Base-by-base conservation (phyloP, 2,888 invertebrate genomes). In the Cremastinae sp. region DNA sequence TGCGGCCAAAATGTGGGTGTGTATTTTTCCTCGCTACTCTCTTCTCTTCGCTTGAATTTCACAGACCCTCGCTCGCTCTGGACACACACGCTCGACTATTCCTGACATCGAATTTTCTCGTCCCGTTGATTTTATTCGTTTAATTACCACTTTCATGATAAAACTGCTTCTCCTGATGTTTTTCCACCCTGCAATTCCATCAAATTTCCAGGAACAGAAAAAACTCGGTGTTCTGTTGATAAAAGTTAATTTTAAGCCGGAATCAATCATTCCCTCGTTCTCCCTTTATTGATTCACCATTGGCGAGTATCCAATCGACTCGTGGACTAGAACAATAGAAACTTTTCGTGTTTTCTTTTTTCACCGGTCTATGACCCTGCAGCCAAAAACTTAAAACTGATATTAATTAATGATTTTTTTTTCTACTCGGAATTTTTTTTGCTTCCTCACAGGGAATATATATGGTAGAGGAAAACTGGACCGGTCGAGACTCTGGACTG, bases 201-300 rank as follows among this genome's bases (percentile, higher is more conserved):
- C 5, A 5, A 28, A 28, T 47, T 45, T 47, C 16, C 28, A 14
- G 10, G 22, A 5, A 41, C 12, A 28, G 20, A 14, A 12, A 0
- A n/a, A 14, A 20, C 28, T 14, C 4, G 28, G 1, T 10, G 16
- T 37, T 35, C 39, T 14, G 3, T 20, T 37, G 37, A 64, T 37
- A 9, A 14, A 64, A 64, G 49, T 64, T 64, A 49, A 64, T 49
- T 37, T 39, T 20, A 8, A 51, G 16, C n/a, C n/a, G 20, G 62
- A 49, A 64, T 64, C 39, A 64, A 61, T 61, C 28, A 28, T 45
- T 61, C 35, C 22, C 12, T 59, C 43, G 45, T 14, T 61, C 45
- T 59, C 43, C 14, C 2, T 28, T 28, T 5, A 47, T 47, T 45
- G 28, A 28, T 45, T 22, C 9, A 7, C 12, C 45, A 22, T 35